These are phyloP conservation scores for Sebastes paucispinis DNA, from an alignment of 2,797 vertebrate species.

Conservation along the genomic window DNA sequence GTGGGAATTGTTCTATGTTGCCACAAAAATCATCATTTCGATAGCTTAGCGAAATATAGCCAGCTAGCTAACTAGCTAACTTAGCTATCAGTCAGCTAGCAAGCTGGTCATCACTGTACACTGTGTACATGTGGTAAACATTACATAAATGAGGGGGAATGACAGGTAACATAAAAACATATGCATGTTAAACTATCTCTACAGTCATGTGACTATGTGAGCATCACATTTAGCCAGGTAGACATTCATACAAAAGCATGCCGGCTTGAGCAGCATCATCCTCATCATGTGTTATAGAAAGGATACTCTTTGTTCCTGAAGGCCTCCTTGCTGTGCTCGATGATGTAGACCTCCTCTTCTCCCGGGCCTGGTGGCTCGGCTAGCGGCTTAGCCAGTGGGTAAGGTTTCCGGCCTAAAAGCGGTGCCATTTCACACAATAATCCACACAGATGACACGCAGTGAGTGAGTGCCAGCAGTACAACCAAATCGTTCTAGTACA, in stretches of 20 bases:
- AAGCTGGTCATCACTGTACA: conserved; percentile 24
- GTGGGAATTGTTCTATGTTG: accelerated
- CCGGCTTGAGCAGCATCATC: conserved; percentile 15
- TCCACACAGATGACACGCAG: conserved; percentile 50
- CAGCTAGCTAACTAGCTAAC: not conserved
- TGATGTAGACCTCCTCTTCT: conserved; percentile 87
- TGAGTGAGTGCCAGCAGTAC: conserved; percentile 7
- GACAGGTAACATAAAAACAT: conserved; percentile 12
- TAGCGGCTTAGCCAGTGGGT: conserved; percentile 90
- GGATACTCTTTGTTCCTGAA: conserved; percentile 99
- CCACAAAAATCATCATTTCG: too few relatives aligned
- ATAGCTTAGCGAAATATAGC: not conserved
- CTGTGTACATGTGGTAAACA: conserved; percentile 33
- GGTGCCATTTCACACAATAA: conserved; percentile 87
- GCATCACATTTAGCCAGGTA: not conserved
- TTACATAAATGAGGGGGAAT: not conserved
- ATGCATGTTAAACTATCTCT: too few relatives aligned
- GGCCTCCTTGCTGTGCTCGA: conserved; percentile 95
- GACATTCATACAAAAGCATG: not conserved
- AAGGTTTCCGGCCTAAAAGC: conserved; percentile 96
- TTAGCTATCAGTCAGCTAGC: conserved; percentile 15
- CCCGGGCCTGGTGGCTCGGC: conserved; percentile 86
- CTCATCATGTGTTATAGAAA: conserved; percentile 40
- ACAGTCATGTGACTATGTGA: not conserved
- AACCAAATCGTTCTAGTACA: not conserved